Evolutionary conservation across 2,113 vertebrate genomes (phyloP), one percentile per base, ranked within the genome.

Genomic region (Electrona antarctica): DNA sequence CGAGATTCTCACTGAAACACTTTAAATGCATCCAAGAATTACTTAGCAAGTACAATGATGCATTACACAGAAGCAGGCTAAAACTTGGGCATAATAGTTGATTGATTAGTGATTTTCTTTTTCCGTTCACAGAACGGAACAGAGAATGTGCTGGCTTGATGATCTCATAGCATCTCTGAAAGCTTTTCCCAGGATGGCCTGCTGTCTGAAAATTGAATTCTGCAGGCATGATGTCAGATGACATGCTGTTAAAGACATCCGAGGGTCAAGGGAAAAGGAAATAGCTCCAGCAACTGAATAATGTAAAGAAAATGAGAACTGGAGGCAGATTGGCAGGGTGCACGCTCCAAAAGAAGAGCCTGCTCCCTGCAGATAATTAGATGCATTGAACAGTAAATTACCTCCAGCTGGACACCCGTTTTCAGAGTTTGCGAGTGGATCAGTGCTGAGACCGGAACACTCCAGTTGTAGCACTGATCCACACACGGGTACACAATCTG

Each of bases 341-440:
- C 33, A 41, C 29, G 71, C 75, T 49, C 69, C 77, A 74, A 51
- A 76, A 73, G 64, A 69, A 75, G 69, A 86, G 77, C 55, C 77
- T 76, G 82, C 5, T 61, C 58, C 80, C 67, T 74, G 80, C 21
- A 69, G 64, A 81, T 87, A 92, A 93, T 81, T 89, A 87, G 81
- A 79, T 71, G 76, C 77, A 71, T 77, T 76, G 64, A 77, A 85
- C 83, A 84, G 79, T 77, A 88, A 94, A 94, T 93, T 86, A 88
- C 78, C 63, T 93, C 73, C 88, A 87, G 76, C 64, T 92, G 91
- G 84, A 88, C 82, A 74, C 51, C 48, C 8, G 13, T 60, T 75
- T 81, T 21, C 50, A 29, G 73, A 76, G 69, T 33, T 41, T 41
- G 71, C 45, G 46, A 60, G 83, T 79, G 15, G 63, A 65, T 57